Evolutionary conservation across 2,797 vertebrate genomes (phyloP).

Genomic region (Cercopithecus diana): DNA sequence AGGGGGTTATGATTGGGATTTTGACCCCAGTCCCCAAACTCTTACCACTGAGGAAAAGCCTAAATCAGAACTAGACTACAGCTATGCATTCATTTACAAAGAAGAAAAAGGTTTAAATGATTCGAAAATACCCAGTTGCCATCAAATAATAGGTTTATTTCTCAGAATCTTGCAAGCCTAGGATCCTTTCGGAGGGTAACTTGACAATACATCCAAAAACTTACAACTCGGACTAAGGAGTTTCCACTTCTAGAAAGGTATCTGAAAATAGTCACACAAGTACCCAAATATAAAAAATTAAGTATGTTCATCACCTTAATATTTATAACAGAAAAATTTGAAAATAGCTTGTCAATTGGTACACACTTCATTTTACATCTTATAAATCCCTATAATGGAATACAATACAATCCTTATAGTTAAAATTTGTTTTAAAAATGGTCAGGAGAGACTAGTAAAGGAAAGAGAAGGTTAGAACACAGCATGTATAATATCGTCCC

Average conservation of each 20-base stretch:
- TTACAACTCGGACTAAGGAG: background rate
- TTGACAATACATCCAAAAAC: background rate
- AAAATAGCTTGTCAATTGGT: slow-evolving; percentile 1
- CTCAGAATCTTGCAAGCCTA: background rate
- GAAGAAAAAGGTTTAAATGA: background rate
- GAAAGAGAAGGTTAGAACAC: background rate
- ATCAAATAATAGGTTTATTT: background rate
- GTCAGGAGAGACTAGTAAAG: background rate
- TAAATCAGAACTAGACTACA: background rate
- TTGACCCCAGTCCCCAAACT: background rate
- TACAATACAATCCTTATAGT: background rate
- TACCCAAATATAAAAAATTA: background rate
- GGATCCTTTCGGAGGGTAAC: background rate
- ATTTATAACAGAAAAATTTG: background rate
- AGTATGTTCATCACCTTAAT: background rate
- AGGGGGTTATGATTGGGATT: background rate
- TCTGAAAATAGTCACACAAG: background rate
- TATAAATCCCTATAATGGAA: background rate
- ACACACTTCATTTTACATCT: background rate
- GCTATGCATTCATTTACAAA: background rate
- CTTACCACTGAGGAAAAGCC: background rate
- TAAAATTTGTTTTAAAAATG: slow-evolving; percentile 9
- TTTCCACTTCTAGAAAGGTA: background rate
- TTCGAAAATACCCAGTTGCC: background rate
- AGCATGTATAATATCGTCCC: background rate